Evolutionary conservation across 2,888 invertebrate species (phyloP), one percentile per base, ranked within the genome.

Genomic region (Balanococcus diminutus): DNA sequence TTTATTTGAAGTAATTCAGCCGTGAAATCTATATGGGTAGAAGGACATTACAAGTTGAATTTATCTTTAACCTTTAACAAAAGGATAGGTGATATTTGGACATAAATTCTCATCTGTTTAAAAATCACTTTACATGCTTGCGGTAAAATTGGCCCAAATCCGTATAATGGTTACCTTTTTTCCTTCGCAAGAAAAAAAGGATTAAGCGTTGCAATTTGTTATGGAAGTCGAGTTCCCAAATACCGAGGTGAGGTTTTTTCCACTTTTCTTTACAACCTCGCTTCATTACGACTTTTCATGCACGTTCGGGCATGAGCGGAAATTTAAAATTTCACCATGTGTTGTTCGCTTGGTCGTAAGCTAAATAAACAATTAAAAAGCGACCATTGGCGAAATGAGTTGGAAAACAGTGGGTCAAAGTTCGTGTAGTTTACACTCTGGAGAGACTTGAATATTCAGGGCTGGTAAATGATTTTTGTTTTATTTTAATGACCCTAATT

Each of bases 31-130:
- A 28, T 75, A 75, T 32, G 61, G 61, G 28, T 28, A 67, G 75
- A 75, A 75, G 75, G 75, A 75, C 75, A 75, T 75, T 75, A 75
- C 75, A 75, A 75, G 75, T 75, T 32, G 75, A 75, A 75, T 75
- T 75, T 75, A 75, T 75, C 75, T 75, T 75, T 75, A 75, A 75
- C 75, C 75, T 75, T 75, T 75, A 75, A 75, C 75, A 75, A 75
- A 75, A 32, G 75, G 32, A 75, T 75, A 75, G 75, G 75, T 75
- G 75, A 75, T 75, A 75, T 75, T 75, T 75, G 75, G 32, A 75
- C 75, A 75, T 75, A 75, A 75, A 75, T 75, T 75, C 36, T 75
- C 75, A 75, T 75, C 75, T 75, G 75, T 32, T 75, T 75, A 75
- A 75, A 75, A 75, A 75, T 75, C 75, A 75, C 75, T 75, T 75